Evolutionary conservation across 2,888 invertebrate genomes (phyloP).

Genomic region (Meiosimyza decipiens): DNA sequence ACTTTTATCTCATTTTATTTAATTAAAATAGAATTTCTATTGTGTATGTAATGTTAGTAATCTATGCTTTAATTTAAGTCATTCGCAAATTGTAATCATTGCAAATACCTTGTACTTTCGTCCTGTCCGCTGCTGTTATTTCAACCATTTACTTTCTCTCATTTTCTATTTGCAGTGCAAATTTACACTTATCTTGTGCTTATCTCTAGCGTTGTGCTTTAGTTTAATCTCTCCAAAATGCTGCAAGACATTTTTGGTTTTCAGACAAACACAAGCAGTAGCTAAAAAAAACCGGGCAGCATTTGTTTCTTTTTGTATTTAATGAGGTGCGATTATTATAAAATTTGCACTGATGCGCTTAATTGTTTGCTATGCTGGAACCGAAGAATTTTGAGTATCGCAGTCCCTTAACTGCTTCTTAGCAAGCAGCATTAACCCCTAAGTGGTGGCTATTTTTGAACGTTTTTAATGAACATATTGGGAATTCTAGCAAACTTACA

Average conservation of each 20-base stretch:
- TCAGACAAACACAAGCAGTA: background rate
- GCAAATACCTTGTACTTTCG: slow-evolving; percentile 1
- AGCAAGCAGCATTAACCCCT: background rate
- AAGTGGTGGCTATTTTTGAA: background rate
- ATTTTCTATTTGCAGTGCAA: slow-evolving; percentile 22
- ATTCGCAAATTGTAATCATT: slow-evolving; percentile 4
- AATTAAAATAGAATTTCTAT: too few species aligned
- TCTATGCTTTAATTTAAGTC: too few species aligned
- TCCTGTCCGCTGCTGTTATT: background rate
- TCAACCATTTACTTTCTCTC: slow-evolving; percentile 15
- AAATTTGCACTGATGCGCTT: slow-evolving; percentile 28
- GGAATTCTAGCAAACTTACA: too few species aligned
- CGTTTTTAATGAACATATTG: too few species aligned
- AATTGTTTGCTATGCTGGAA: slow-evolving; percentile 18
- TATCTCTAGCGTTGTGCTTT: slow-evolving; percentile 11
- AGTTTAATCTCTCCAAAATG: slow-evolving; percentile 18
- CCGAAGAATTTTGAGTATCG: background rate
- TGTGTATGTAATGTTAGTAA: too few species aligned
- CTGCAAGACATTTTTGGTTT: slow-evolving; percentile 16
- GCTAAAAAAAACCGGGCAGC: background rate
- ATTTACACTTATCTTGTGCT: slow-evolving; percentile 9
- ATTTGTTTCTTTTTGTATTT: slow-evolving; percentile 11
- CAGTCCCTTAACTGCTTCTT: background rate
- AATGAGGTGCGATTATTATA: slow-evolving; percentile 38
- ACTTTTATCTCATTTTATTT: too few species aligned